Evolutionary conservation across 2,888 invertebrate genomes (phyloP), one percentile per base, ranked within the genome.

Genomic region (Agrypnus murinus): DNA sequence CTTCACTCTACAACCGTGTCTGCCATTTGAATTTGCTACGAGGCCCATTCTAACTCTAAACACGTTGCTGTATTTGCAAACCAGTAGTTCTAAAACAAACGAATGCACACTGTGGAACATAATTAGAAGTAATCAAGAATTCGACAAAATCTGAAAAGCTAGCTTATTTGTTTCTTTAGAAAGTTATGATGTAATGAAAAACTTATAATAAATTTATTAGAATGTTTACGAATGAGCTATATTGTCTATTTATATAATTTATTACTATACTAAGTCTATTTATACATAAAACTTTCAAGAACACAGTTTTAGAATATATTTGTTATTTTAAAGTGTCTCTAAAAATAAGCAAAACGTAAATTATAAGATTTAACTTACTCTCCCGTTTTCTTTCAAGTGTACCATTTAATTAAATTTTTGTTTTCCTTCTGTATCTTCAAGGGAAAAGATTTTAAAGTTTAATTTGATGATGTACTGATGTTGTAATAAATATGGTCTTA

Each of bases 1-100:
- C 68, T 69, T 69, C 64, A 72, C 59, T 65, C 59, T 48, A 72
- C 63, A 60, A 71, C 63, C 67, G 60, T 68, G 64, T 48, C 71
- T 63, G 48, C 64, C 67, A 59, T 72, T 72, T 72, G 59, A 72
- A 72, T 65, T 68, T 71, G 59, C 62, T 58, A 40, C 62, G 62
- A 66, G 60, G 2, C 57, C 38, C 60, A 64, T 67, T 67, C 63
- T 64, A 63, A 63, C 55, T 43, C 63, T 46, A 64, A 69, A 69
- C 69, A 69, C 63, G 69, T 57, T 59, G 45, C 62, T 36, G 53
- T 68, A 60, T 68, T 69, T 69, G 53, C 63, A 4, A 62, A 67
- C 60, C 48, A 64, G 50, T 58, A 58, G 64, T 63, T 58, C 58
- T 58, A 62, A 68, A 63, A 43, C 64, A 14, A 43, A 5, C 5